Evolutionary conservation across 2,797 vertebrate genomes (phyloP).

Genomic region (Arrhamphus sclerolepis): DNA sequence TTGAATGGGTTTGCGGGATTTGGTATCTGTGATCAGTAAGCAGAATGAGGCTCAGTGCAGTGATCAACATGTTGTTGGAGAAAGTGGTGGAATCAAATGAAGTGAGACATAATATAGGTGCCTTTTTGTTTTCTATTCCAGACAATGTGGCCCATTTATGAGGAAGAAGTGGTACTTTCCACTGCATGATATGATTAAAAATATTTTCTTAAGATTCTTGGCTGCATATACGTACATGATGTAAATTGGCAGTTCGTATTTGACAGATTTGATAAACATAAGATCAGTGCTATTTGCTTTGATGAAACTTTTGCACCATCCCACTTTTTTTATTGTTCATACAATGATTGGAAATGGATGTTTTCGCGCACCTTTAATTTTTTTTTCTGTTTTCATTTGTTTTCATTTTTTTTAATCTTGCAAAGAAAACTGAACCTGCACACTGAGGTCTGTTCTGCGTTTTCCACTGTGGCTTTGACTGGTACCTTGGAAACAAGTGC

Average conservation of each 20-base stretch:
- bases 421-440: constrained; percentile 24
- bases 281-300: too few relatives aligned
- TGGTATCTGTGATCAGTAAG: constrained; percentile 10
- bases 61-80: neutral
- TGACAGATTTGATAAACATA: too few relatives aligned
- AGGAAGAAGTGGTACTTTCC: too few relatives aligned
- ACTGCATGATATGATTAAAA: too few relatives aligned
- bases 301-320: too few relatives aligned
- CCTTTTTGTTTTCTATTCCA: neutral
- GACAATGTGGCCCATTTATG: too few relatives aligned
- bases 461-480: constrained; percentile 33
- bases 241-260: too few relatives aligned
- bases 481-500: constrained; percentile 59
- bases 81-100: constrained; percentile 9
- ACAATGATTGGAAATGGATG: neutral
- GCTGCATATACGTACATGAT: too few relatives aligned
- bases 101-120: neutral
- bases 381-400: too few relatives aligned
- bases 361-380: too few relatives aligned
- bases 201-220: too few relatives aligned
- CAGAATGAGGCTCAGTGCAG: constrained; percentile 5
- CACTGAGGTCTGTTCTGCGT: constrained; percentile 31
- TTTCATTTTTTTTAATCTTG: constrained; percentile 40
- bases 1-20: constrained; percentile 23
- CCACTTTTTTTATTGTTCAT: too few relatives aligned